Base-by-base conservation (phyloP, 1,140 invertebrate species). In the Hormaphis cornu region DNA sequence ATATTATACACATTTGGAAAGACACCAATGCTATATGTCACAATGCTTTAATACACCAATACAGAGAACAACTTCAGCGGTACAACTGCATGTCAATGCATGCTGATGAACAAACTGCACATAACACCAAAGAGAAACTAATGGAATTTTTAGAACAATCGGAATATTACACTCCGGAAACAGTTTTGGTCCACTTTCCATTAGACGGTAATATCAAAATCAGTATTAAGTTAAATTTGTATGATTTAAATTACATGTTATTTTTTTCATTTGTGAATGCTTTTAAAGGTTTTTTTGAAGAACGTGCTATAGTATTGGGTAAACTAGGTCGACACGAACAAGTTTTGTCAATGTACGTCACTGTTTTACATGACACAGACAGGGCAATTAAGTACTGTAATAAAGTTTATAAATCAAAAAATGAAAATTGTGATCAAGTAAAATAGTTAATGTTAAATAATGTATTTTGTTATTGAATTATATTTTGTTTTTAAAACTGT, bases 251-350 rank as follows among this genome's bases (percentile, higher is more conserved):
- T 7, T 22, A 37, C 3, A 14, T 40, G 14, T 24, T 40, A 1
- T 22, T 22, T 16, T 0, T 30, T 14, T n/a, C 5, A 44, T 46
- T 1, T 35, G 14, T 26, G 20, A 8, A 33, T 73, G 71, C 54
- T 72, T 69, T 76, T 78, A 3, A 70, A 84, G 82, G 78, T 72
- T 82, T 98, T 71, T 89, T 91, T 77, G 93, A 97, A 78, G 97
- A 98, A 80, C 82, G 93, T 69, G 95, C 96, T 0, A 85, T 98
- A 30, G 87, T 98, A 69, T 79, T 97, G 18, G 95, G 93, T 4
- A 87, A 90, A 73, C 80, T 97, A 2, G 91, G 89, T 8, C 80
- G 86, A 48, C 90, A 95, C 80, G 89, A 97, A 75, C 89, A 97
- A 77, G 94, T 91, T 3, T 79, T 99, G 46, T 86, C 72, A 1